Evolutionary conservation across 2,888 invertebrate species (phyloP).

Genomic region (Agriopis marginaria): DNA sequence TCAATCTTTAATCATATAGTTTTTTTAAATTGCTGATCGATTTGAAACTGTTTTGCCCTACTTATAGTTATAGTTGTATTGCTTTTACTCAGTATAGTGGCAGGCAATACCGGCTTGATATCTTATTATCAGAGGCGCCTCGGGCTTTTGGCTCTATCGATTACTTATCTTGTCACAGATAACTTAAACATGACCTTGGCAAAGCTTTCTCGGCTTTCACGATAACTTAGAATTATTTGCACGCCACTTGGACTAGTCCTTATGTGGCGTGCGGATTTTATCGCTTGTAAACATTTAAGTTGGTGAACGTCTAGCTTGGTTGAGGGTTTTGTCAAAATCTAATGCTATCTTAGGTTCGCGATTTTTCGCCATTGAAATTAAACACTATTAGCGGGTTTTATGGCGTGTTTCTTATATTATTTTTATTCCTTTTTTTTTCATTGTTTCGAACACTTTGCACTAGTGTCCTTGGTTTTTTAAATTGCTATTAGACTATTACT

Average conservation of each 20-base stretch:
- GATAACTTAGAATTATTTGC: constrained; percentile 44
- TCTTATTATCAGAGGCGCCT: constrained; percentile 4
- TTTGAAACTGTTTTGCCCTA: no score
- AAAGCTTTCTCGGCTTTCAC: constrained; percentile 38
- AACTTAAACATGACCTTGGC: constrained; percentile 23
- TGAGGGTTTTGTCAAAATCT: no score
- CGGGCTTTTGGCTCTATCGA: constrained; percentile 9
- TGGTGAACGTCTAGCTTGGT: background rate
- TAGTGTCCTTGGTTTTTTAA: no score
- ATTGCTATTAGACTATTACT: no score
- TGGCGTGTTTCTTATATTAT: no score
- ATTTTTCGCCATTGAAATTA: no score
- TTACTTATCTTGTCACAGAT: constrained; percentile 23
- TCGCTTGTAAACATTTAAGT: background rate
- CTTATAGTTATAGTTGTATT: background rate
- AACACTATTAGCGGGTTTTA: no score
- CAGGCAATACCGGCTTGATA: constrained; percentile 2
- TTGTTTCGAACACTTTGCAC: no score
- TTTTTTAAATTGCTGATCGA: background rate
- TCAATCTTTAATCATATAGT: background rate
- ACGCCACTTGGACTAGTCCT: constrained; percentile 20
- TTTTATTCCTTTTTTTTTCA: no score
- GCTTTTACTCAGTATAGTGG: background rate
- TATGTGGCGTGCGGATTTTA: constrained; percentile 16
- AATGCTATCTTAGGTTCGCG: no score